Percentiles rank a stretch among this genome's conserved stretches.
Evolutionary conservation across 2,113 vertebrate species (phyloP).

Genomic region (Xiphophorus hellerii): DNA sequence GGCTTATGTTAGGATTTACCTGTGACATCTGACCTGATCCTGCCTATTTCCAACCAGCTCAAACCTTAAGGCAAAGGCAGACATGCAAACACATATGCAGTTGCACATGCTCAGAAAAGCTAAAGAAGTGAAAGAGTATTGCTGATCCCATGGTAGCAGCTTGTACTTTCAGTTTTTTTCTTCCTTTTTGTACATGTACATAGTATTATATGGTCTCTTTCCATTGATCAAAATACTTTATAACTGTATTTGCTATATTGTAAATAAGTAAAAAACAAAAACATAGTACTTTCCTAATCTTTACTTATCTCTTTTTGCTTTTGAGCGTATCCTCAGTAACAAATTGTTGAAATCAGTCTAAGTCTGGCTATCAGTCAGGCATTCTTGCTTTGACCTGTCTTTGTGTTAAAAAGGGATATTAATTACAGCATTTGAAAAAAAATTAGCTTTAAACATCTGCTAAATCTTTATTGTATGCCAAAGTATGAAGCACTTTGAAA

Average conservation of each 20-base stretch:
- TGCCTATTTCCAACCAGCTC: slow-evolving; percentile 60
- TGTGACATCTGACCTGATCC: slow-evolving; percentile 60
- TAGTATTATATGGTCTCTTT: not conserved
- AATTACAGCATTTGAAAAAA: not conserved
- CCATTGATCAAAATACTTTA: not conserved
- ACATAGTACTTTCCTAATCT: slow-evolving; percentile 17
- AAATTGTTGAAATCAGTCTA: not conserved
- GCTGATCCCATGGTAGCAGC: slow-evolving; percentile 11
- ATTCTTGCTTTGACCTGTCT: not conserved
- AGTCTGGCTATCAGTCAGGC: slow-evolving; percentile 9
- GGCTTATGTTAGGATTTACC: slow-evolving; percentile 71
- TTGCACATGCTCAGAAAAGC: slow-evolving; percentile 3
- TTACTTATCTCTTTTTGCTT: slow-evolving; percentile 24
- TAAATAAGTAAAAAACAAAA: slow-evolving; percentile 29
- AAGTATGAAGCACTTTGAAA: slow-evolving; percentile 46
- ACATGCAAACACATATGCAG: slow-evolving; percentile 14
- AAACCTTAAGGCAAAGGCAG: slow-evolving; percentile 25
- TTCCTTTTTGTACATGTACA: slow-evolving; percentile 56
- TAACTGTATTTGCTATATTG: slow-evolving; percentile 19
- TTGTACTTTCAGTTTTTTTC: slow-evolving; percentile 23
- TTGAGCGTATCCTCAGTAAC: not conserved
- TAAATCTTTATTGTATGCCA: slow-evolving; percentile 45
- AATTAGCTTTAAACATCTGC: slow-evolving; percentile 26
- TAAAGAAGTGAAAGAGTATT: slow-evolving; percentile 13
- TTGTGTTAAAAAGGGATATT: slow-evolving; percentile 13